phyloP scores from a whole-genome alignment of 2,797 vertebrate species.

The Simalia tracyae region DNA sequence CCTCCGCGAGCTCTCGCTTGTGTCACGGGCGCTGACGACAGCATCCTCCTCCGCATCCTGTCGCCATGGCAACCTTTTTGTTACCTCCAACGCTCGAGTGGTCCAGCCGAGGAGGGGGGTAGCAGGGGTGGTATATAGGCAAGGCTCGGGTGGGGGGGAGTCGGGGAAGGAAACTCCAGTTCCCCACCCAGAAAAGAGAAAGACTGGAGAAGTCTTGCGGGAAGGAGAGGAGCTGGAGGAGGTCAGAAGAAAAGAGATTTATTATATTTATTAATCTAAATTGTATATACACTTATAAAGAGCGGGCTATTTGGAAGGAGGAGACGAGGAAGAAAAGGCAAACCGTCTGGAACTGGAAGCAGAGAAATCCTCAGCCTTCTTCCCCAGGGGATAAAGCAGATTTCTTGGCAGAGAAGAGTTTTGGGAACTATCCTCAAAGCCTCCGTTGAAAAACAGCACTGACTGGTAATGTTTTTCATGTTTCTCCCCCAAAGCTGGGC shows the following conservation, averaged over 20 bases:
- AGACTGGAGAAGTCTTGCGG: background rate
- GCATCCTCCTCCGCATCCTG: slow-evolving; percentile 41
- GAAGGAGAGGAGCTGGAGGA: background rate
- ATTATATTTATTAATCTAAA: background rate
- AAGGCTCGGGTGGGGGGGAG: slow-evolving; percentile 14
- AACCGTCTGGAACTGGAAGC: background rate
- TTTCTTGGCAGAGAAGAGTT: background rate
- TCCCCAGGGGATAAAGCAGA: background rate
- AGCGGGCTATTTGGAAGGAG: background rate
- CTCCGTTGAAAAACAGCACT: background rate
- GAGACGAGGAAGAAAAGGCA: background rate
- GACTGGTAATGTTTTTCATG: slow-evolving; percentile 17
- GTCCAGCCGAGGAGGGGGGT: slow-evolving; percentile 69
- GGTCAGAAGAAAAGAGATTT: background rate
- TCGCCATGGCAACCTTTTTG: slow-evolving; percentile 30
- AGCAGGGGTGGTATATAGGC: slow-evolving; percentile 41
- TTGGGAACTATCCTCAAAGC: background rate
- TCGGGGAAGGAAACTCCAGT: slow-evolving; percentile 20
- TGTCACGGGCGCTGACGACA: slow-evolving; percentile 38
- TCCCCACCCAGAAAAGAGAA: slow-evolving; percentile 8
- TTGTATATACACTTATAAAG: background rate
- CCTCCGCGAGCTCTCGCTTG: slow-evolving; percentile 22
- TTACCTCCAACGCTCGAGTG: slow-evolving; percentile 72
- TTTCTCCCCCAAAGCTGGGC: background rate
- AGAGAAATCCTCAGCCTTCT: background rate